These are phyloP conservation scores for Microplitis mediator DNA, from an alignment of 1,140 invertebrate genomes.

Conservation along the genomic window DNA sequence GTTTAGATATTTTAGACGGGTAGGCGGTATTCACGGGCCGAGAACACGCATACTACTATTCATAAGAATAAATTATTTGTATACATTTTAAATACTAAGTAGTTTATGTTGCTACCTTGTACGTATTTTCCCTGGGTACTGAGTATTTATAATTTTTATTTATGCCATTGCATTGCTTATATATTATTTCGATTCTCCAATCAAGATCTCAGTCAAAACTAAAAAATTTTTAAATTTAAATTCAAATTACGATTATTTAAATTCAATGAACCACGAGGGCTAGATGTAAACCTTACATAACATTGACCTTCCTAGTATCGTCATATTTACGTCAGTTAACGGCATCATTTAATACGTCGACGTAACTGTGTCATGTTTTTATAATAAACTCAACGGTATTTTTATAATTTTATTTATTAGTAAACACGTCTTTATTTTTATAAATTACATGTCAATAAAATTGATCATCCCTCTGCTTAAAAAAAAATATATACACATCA, in stretches of 20 bases:
- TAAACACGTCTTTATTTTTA: neutral
- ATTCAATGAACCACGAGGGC: neutral
- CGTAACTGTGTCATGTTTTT: neutral
- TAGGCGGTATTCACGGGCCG: slow-evolving; percentile 33
- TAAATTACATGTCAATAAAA: too few relatives aligned
- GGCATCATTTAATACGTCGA: slow-evolving; percentile 1
- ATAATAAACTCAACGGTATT: neutral
- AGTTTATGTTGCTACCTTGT: neutral
- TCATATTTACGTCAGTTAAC: slow-evolving; percentile 42
- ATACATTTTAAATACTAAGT: slow-evolving; percentile 12
- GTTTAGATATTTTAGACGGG: slow-evolving; percentile 29
- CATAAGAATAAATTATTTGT: slow-evolving; percentile 20
- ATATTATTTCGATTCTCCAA: too few relatives aligned
- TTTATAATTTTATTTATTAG: neutral
- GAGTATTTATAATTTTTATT: neutral
- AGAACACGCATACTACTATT: slow-evolving; percentile 9
- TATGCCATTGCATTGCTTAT: neutral
- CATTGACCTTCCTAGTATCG: slow-evolving; percentile 53
- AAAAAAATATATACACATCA: too few relatives aligned
- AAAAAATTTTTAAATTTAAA: neutral
- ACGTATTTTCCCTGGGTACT: neutral
- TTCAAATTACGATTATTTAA: neutral
- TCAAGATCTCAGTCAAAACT: neutral
- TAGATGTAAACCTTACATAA: slow-evolving; percentile 46
- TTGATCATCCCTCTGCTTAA: too few relatives aligned